Evolutionary conservation across 2,888 invertebrate genomes (phyloP).

Genomic region (Euphydryas editha): DNA sequence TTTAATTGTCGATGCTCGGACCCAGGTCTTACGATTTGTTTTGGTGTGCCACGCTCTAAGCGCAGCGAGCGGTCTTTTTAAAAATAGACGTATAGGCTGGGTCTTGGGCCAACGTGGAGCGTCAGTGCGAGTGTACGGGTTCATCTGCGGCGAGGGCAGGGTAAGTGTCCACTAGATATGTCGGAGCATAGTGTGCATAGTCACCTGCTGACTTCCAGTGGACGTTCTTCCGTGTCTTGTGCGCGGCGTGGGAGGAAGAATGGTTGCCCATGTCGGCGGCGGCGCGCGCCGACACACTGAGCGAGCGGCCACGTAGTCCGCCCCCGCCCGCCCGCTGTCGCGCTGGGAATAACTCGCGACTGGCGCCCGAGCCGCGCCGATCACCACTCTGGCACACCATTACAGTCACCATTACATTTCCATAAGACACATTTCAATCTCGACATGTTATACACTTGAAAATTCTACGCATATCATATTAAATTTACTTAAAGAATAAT

Average conservation of each 20-base stretch:
- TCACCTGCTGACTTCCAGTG: slow-evolving; percentile 95
- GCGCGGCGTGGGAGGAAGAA: slow-evolving; percentile 73
- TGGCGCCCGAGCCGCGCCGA: slow-evolving; percentile 63
- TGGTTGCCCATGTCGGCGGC: slow-evolving; percentile 83
- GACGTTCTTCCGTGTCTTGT: slow-evolving; percentile 88
- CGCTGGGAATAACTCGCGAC: slow-evolving; percentile 75
- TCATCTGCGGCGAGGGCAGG: slow-evolving; percentile 33
- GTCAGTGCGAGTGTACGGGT: slow-evolving; percentile 37
- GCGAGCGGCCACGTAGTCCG: slow-evolving; percentile 57
- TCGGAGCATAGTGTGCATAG: slow-evolving; percentile 45
- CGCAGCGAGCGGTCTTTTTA: slow-evolving; percentile 75
- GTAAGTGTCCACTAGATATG: slow-evolving; percentile 32
- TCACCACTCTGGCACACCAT: slow-evolving; percentile 41
- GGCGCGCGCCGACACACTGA: slow-evolving; percentile 80
- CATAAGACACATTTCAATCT: slow-evolving; percentile 28
- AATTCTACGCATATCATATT: no score
- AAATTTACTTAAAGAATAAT: not conserved
- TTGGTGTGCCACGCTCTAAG: slow-evolving; percentile 80
- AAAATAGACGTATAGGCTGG: slow-evolving; percentile 70
- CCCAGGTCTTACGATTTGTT: slow-evolving; percentile 79
- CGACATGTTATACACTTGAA: not conserved
- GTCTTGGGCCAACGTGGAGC: slow-evolving; percentile 50
- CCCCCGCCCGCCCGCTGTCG: slow-evolving; percentile 53
- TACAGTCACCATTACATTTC: slow-evolving; percentile 61
- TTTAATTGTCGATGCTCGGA: slow-evolving; percentile 78